Percentiles rank a stretch among this genome's conserved stretches.
Conservation (phyloP, 2,888 invertebrate genomes). For the Drosophila fungiperda region DNA sequence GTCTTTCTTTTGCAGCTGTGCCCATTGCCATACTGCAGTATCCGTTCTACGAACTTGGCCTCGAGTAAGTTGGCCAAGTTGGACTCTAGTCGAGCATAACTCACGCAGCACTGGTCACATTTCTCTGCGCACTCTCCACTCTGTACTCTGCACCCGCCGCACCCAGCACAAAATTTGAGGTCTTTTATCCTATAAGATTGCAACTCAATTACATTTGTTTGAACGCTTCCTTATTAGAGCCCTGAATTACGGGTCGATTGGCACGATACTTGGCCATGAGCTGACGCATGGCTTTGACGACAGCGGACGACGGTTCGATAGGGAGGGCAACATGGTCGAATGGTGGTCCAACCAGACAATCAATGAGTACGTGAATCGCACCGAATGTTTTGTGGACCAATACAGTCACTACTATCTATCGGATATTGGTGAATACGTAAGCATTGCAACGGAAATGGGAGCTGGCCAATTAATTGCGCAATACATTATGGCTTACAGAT, state of each 20-base stretch:
- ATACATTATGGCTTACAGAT: conserved; percentile 86
- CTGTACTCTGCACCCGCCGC: conserved; percentile 10
- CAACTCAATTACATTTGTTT: conserved; percentile 52
- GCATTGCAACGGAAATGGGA: conserved; percentile 63
- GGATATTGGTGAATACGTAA: conserved; percentile 88
- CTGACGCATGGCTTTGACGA: conserved; percentile 87
- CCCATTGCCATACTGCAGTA: conserved; percentile 93
- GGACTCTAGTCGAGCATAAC: conserved; percentile 18
- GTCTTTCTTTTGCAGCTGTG: conserved; percentile 88
- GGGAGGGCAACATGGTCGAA: conserved; percentile 92
- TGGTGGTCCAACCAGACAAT: conserved; percentile 96
- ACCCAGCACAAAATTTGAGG: conserved; percentile 29
- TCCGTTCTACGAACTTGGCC: conserved; percentile 93
- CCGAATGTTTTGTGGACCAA: conserved; percentile 94
- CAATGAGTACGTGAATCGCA: conserved; percentile 90
- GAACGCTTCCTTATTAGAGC: conserved; percentile 86
- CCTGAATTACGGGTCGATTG: conserved; percentile 93
- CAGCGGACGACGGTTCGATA: conserved; percentile 91
- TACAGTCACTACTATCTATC: conserved; percentile 89
- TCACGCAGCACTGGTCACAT: conserved; percentile 17
- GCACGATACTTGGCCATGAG: conserved; percentile 92
- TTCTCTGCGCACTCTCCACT: conserved; percentile 22
- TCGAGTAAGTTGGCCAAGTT: conserved; percentile 89
- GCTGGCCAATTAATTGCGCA: conserved; percentile 3
- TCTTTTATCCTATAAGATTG: conserved; percentile 44